Evolutionary conservation across 2,888 invertebrate species (phyloP).

Genomic region (Unio delphinus): DNA sequence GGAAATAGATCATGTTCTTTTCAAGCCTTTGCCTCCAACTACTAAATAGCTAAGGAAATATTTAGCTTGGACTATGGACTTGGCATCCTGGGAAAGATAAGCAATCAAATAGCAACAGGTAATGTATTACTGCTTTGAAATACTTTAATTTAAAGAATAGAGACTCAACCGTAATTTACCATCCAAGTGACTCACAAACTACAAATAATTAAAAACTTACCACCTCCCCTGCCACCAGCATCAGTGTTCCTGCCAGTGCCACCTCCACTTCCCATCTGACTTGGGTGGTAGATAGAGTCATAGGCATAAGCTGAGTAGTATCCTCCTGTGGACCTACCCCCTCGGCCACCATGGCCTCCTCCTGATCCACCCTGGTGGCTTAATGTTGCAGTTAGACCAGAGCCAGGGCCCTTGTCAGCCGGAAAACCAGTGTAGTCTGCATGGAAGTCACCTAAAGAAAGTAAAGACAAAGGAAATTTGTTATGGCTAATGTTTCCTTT

Average conservation of each 20-base stretch:
- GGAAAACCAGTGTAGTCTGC: slow-evolving; percentile 51
- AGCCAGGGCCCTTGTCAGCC: slow-evolving; percentile 41
- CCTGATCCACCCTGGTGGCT: slow-evolving; percentile 46
- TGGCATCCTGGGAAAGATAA: background rate
- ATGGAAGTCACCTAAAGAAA: slow-evolving; percentile 50
- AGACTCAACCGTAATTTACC: background rate
- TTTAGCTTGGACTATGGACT: no score
- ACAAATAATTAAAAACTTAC: slow-evolving; percentile 21
- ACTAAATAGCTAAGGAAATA: no score
- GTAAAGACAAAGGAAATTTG: background rate
- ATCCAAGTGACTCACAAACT: background rate
- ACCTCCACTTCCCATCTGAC: slow-evolving; percentile 53
- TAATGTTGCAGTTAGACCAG: slow-evolving; percentile 29
- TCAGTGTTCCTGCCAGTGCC: slow-evolving; percentile 30
- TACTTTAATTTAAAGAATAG: background rate
- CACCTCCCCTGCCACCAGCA: slow-evolving; percentile 52
- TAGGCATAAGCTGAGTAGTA: slow-evolving; percentile 45
- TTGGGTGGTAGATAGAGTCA: slow-evolving; percentile 47
- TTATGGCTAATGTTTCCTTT: no score
- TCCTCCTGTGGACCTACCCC: slow-evolving; percentile 44
- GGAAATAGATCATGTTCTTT: no score
- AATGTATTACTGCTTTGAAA: background rate
- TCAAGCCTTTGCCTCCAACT: no score
- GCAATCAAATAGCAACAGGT: background rate
- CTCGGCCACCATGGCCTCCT: slow-evolving; percentile 58